Conservation (phyloP, 2,797 vertebrate species). For the Denticeps clupeoides region DNA sequence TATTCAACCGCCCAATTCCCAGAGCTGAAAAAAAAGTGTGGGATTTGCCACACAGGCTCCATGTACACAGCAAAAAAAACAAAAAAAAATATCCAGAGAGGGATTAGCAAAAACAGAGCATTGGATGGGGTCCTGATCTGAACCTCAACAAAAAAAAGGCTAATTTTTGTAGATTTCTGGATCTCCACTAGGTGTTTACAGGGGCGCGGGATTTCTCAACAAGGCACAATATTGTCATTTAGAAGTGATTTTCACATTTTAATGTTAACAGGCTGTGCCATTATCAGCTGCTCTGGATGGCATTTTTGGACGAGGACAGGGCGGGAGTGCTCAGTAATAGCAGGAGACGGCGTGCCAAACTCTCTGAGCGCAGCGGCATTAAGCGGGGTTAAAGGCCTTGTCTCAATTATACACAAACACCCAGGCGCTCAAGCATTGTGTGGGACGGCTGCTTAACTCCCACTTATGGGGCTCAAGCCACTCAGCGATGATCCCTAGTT, state of each 20-base stretch:
- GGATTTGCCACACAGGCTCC: conserved; percentile 49
- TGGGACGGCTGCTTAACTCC: conserved; percentile 26
- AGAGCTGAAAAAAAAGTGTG: conserved; percentile 82
- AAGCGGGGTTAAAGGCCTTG: conserved; percentile 41
- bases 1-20: conserved; percentile 92
- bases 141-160: conserved; percentile 47
- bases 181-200: no score
- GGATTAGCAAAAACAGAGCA: conserved; percentile 57
- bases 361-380: conserved; percentile 36
- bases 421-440: conserved; percentile 13
- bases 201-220: no score
- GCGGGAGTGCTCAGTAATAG: conserved; percentile 24
- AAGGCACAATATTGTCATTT: no score
- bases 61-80: no score
- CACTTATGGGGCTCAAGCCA: conserved; percentile 22
- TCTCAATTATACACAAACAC: conserved; percentile 33
- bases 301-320: conserved; percentile 31
- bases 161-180: conserved; percentile 3
- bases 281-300: conserved; percentile 23
- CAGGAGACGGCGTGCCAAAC: conserved; percentile 36
- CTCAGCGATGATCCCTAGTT: conserved; percentile 29
- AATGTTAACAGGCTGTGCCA: no score
- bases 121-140: conserved; percentile 58
- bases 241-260: no score
- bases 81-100: conserved; percentile 20